A percentile compares a stretch with the other conserved stretches of the same genome.
These are phyloP conservation scores for Pangasianodon hypophthalmus DNA, from an alignment of 2,113 vertebrate genomes.

Conservation along the genomic window DNA sequence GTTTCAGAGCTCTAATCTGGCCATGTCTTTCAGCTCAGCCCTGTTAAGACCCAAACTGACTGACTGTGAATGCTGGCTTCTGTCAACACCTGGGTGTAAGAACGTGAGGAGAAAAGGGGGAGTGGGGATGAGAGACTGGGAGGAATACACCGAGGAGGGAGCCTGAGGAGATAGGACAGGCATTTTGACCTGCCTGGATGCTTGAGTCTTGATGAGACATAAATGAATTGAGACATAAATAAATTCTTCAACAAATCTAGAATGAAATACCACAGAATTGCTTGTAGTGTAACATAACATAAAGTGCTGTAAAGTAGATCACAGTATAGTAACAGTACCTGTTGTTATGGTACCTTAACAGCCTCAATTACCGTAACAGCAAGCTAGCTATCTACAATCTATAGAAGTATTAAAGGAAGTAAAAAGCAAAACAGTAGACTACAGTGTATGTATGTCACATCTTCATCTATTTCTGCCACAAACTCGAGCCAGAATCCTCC, in stretches of 20 bases:
- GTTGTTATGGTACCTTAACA: not conserved
- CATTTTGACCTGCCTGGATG: conserved; percentile 8
- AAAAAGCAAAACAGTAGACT: not conserved
- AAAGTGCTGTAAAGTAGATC: not conserved
- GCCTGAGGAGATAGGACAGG: conserved; percentile 42
- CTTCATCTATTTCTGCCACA: not conserved
- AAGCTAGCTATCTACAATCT: not conserved
- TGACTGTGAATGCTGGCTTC: conserved; percentile 74
- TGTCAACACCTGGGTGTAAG: conserved; percentile 75
- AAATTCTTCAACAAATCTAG: not conserved
- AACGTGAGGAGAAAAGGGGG: conserved; percentile 52
- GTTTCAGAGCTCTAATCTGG: conserved; percentile 76
- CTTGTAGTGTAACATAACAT: not conserved
- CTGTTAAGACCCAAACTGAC: conserved; percentile 74
- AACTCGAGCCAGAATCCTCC: not conserved
- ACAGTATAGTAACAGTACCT: not conserved
- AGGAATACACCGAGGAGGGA: conserved; percentile 47
- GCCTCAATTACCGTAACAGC: not conserved
- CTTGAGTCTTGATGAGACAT: conserved; percentile 23
- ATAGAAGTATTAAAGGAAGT: not conserved
- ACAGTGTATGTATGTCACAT: not conserved
- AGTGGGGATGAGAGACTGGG: conserved; percentile 52
- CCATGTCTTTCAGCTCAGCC: conserved; percentile 78
- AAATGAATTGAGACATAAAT: conserved; percentile 7
- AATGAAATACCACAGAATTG: not conserved